Evolutionary conservation across 2,888 invertebrate genomes (phyloP).

Genomic region (Litoditis marina): DNA sequence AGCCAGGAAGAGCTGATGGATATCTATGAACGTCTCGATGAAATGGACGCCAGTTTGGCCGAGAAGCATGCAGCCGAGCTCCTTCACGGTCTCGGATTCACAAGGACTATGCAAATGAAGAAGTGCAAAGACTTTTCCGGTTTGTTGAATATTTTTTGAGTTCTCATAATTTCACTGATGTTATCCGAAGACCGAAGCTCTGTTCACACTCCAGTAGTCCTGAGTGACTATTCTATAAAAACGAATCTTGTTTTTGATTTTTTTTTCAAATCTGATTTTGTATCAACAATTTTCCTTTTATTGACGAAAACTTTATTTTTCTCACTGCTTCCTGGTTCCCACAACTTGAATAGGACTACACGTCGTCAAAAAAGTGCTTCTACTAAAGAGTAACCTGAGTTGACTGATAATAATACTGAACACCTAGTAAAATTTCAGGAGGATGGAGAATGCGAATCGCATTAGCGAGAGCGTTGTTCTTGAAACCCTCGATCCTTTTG

Average conservation of each 20-base stretch:
- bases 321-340: too few relatives aligned
- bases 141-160: constrained; percentile 18
- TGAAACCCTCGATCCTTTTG: constrained; percentile 68
- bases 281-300: neutral
- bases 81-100: constrained; percentile 92
- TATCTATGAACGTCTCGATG: constrained; percentile 93
- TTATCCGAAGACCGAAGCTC: too few relatives aligned
- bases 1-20: constrained; percentile 94
- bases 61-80: constrained; percentile 90
- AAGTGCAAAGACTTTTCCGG: constrained; percentile 72
- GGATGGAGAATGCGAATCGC: constrained; percentile 72
- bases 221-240: neutral
- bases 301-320: constrained; percentile 8
- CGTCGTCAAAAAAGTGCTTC: neutral
- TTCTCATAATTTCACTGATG: too few relatives aligned
- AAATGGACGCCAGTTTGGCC: constrained; percentile 90
- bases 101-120: constrained; percentile 69
- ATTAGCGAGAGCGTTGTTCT: constrained; percentile 68
- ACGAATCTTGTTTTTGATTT: too few relatives aligned
- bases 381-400: neutral
- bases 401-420: neutral
- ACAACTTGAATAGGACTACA: neutral
- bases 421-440: constrained; percentile 59
- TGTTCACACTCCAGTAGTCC: too few relatives aligned
- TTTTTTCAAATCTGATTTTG: neutral